These are phyloP conservation scores for Gavia stellata DNA, from an alignment of 2,113 vertebrate genomes.

Conservation along the genomic window DNA sequence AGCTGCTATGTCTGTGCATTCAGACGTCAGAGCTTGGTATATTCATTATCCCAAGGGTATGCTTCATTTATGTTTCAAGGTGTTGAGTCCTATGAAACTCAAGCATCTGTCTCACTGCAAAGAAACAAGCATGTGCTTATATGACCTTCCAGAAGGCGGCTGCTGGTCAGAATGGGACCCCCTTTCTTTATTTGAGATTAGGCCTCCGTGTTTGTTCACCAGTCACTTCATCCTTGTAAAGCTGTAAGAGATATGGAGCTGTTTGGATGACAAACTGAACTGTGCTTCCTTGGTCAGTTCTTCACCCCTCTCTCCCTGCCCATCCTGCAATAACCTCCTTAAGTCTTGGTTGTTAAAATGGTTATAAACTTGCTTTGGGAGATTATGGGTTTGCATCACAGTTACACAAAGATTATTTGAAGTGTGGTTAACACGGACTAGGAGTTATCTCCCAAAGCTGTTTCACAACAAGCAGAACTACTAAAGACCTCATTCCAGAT, in stretches of 20 bases:
- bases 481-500: conserved; percentile 51
- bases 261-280: conserved; percentile 61
- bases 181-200: not conserved
- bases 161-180: not conserved
- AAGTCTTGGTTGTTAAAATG: conserved; percentile 42
- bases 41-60: not conserved
- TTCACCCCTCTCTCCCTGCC: conserved; percentile 47
- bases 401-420: conserved; percentile 61
- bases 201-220: conserved; percentile 34
- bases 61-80: not conserved
- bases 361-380: conserved; percentile 40
- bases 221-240: conserved; percentile 59
- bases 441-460: conserved; percentile 56
- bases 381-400: conserved; percentile 53
- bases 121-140: not conserved
- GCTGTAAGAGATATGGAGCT: conserved; percentile 35
- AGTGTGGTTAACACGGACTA: conserved; percentile 66
- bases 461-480: conserved; percentile 59
- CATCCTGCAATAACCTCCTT: conserved; percentile 47
- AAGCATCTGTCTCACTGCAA: not conserved
- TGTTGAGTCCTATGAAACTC: not conserved
- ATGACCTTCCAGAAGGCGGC: conserved; percentile 32
- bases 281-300: conserved; percentile 53
- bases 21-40: not conserved
- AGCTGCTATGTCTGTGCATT: not conserved